Percentiles rank a stretch among this genome's conserved stretches.
These are phyloP conservation scores for Nymphalis io DNA, from an alignment of 1,140 invertebrate genomes.

Conservation along the genomic window DNA sequence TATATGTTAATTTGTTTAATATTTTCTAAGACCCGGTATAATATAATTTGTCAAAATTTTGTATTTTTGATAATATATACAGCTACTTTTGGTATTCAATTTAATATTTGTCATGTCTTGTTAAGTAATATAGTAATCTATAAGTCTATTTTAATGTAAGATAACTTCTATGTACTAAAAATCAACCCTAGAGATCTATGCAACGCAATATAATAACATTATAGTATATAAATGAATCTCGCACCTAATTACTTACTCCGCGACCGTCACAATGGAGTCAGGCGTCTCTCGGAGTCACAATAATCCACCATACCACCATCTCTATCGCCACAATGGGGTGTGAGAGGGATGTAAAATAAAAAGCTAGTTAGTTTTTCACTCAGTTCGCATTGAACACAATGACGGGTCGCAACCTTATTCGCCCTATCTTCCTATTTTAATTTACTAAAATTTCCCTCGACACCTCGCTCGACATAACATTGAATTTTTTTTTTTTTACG, in stretches of 20 bases:
- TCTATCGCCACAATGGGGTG: constrained; percentile 29
- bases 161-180: constrained; percentile 30
- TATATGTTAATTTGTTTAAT: no score
- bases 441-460: constrained; percentile 80
- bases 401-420: constrained; percentile 66
- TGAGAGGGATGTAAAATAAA: constrained; percentile 48
- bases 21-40: no score
- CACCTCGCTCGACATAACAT: constrained; percentile 71
- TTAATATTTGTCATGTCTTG: no score
- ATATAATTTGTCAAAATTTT: no score
- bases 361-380: constrained; percentile 71
- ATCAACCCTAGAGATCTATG: constrained; percentile 33
- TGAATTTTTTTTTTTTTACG: constrained; percentile 64
- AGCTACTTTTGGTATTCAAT: no score
- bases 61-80: no score
- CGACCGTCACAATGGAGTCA: constrained; percentile 52
- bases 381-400: constrained; percentile 61
- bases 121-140: no score
- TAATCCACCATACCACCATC: constrained; percentile 47
- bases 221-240: constrained; percentile 55
- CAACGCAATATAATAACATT: constrained; percentile 49
- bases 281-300: constrained; percentile 55
- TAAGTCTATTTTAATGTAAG: constrained; percentile 2
- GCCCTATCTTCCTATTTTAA: constrained; percentile 79
- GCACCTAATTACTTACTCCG: constrained; percentile 75